Evolutionary conservation across 2,888 invertebrate species (phyloP), one percentile per base, ranked within the genome.

Genomic region (Xylota segnis): DNA sequence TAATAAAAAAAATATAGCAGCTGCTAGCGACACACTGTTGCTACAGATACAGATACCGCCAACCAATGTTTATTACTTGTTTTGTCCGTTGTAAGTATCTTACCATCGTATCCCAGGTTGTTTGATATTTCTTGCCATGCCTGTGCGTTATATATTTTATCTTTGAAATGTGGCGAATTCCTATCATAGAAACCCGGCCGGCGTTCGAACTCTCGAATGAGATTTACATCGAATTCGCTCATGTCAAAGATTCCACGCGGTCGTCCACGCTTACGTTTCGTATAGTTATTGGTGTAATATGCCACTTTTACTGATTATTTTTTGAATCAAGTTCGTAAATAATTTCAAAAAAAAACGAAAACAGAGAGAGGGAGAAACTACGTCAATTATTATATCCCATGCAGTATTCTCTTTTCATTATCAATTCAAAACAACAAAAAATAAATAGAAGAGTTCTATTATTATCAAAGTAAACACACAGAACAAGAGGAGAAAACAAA

Each of bases 151-250:
- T 90, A 91, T 2, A 89, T 76, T 88, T 92, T 92, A 87, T 92
- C 92, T 88, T 91, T 92, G 74, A 91, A 92, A 50, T 90, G 90
- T 27, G 89, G 89, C 56, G 90, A 90, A 58, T 89, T 89, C 12
- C 92, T 91, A 88, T 92, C 92, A 81, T 92, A 92, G 23, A 92
- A 90, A 7, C 91, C 91, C 7, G 92, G 91, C 10, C 91, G 90
- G 43, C 88, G 88, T 37, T 90, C 90, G 88, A 91, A 92, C 79
- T 92, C 92, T 16, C 89, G 89, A 66, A 91, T 91, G 29, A 92
- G 89, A 74, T 90, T 91, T 72, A 92, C 88, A 88, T 92, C 92
- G 54, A 92, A 91, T 88, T 92, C 92, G 7, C 92, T 92, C 88
- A 92, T 92, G 79, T 90, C 90, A 14, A 90, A 90, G 68, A 90